Percentiles rank a stretch among this genome's conserved stretches.
These are phyloP conservation scores for Heteropelma amictum DNA, from an alignment of 2,888 invertebrate species.

Conservation along the genomic window DNA sequence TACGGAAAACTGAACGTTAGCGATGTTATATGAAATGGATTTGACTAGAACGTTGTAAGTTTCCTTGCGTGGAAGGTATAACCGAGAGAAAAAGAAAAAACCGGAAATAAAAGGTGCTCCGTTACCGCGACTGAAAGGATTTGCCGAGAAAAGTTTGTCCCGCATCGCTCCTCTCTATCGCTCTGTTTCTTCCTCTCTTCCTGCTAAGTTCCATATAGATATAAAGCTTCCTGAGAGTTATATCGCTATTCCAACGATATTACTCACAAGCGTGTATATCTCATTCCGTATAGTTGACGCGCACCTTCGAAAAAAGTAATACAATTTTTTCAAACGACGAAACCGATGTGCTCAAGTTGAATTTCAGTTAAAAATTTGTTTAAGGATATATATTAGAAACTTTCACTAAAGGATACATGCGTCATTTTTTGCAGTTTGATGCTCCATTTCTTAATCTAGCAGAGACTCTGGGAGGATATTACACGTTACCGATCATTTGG, in stretches of 20 bases:
- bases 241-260: conserved; percentile 24
- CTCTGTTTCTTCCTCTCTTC: neutral
- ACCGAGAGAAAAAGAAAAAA: neutral
- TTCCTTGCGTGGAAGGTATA: neutral
- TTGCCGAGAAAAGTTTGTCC: conserved; percentile 27
- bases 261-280: neutral
- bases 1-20: neutral
- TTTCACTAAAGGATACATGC: no score
- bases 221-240: conserved; percentile 1
- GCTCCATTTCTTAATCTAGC: no score
- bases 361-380: no score
- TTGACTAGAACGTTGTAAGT: neutral
- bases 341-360: no score
- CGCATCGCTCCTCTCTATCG: no score
- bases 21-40: neutral
- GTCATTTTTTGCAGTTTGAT: no score
- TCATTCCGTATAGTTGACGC: conserved; percentile 1
- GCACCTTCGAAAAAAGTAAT: no score
- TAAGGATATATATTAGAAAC: no score
- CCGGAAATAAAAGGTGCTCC: conserved; percentile 39
- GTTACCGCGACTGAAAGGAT: no score
- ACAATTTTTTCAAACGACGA: no score
- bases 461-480: no score
- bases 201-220: conserved; percentile 6
- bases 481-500: no score